These are phyloP conservation scores for Porites divaricata DNA, from an alignment of 92 coral and sea anemone genomes.

Conservation along the genomic window DNA sequence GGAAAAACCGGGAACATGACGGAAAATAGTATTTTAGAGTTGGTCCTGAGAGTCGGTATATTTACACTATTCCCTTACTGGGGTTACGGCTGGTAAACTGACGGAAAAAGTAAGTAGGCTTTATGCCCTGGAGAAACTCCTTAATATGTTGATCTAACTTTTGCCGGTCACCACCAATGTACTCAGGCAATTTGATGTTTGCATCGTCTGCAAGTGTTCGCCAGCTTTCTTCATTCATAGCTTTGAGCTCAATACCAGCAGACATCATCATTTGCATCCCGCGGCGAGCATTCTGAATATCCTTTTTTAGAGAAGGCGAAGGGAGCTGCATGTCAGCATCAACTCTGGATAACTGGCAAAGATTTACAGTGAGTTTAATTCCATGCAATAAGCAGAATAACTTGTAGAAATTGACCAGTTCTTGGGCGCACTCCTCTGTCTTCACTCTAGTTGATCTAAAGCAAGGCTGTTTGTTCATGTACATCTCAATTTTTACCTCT, in stretches of 20 bases:
- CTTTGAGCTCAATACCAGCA: constrained; percentile 33
- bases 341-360: constrained; percentile 36
- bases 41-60: too few species aligned
- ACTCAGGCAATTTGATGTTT: constrained; percentile 10
- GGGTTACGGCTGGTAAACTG: neutral
- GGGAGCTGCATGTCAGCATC: neutral
- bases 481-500: constrained; percentile 13
- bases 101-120: neutral
- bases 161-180: constrained; percentile 22
- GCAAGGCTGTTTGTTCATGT: constrained; percentile 49
- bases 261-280: constrained; percentile 27
- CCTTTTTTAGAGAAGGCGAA: neutral
- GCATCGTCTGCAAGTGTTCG: constrained; percentile 1
- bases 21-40: too few species aligned
- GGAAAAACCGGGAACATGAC: too few species aligned
- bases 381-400: constrained; percentile 2
- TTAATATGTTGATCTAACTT: constrained; percentile 31
- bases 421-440: constrained; percentile 28
- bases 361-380: constrained; percentile 19
- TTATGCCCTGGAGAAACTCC: neutral
- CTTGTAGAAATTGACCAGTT: constrained; percentile 12
- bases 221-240: constrained; percentile 40
- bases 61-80: neutral
- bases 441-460: constrained; percentile 19
- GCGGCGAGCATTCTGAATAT: constrained; percentile 10